These are phyloP conservation scores for Pelodytes ibericus DNA, from an alignment of 2,797 vertebrate species.

Conservation along the genomic window DNA sequence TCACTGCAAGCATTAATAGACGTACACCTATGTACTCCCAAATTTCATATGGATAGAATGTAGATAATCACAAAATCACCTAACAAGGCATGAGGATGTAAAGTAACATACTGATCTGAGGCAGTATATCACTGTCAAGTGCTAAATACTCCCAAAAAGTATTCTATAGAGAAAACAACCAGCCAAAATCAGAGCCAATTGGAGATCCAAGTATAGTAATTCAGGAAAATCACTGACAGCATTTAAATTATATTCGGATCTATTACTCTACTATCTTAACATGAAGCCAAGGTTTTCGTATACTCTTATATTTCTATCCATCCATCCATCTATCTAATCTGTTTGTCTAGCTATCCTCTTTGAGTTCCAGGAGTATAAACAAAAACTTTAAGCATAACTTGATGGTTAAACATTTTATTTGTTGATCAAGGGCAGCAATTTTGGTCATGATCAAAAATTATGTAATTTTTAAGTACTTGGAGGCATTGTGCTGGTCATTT, in stretches of 20 bases:
- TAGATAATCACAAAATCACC: slow-evolving; percentile 30
- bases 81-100: slow-evolving; percentile 35
- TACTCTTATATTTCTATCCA: too few species aligned
- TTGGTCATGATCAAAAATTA: too few species aligned
- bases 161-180: slow-evolving; percentile 38
- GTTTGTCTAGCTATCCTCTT: too few species aligned
- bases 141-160: slow-evolving; percentile 33
- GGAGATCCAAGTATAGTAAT: slow-evolving; percentile 53
- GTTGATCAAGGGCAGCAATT: too few species aligned
- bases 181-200: slow-evolving; percentile 36
- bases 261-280: slow-evolving; percentile 36
- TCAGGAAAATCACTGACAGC: slow-evolving; percentile 46
- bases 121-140: slow-evolving; percentile 39
- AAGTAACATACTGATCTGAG: slow-evolving; percentile 10
- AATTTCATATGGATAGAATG: slow-evolving; percentile 15
- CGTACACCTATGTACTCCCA: neutral
- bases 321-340: too few species aligned
- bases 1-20: neutral
- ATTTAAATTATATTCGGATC: slow-evolving; percentile 49
- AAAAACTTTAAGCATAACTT: too few species aligned
- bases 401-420: too few species aligned
- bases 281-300: slow-evolving; percentile 45
- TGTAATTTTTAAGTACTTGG: too few species aligned
- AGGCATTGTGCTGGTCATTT: too few species aligned
- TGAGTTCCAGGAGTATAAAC: too few species aligned